These are phyloP conservation scores for Epizoanthus fatuus DNA, from an alignment of 92 coral and sea anemone species.

Conservation along the genomic window DNA sequence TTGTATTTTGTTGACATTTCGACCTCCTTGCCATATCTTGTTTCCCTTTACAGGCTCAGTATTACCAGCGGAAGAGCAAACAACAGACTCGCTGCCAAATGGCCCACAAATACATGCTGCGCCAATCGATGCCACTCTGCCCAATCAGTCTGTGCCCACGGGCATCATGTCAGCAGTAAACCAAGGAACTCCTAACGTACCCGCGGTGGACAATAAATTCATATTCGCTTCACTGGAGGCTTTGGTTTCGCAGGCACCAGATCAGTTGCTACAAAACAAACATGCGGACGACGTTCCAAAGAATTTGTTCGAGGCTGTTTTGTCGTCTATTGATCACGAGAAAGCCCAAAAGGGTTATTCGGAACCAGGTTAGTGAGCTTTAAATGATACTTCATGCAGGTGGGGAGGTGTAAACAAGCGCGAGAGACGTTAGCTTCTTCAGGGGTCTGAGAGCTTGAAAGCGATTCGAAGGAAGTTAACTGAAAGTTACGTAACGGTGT, in stretches of 20 bases:
- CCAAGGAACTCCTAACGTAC: neutral
- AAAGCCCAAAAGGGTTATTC: neutral
- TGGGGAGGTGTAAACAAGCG: too few species aligned
- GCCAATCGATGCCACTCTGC: neutral
- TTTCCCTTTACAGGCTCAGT: neutral
- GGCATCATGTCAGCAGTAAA: neutral
- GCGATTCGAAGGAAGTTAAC: too few species aligned
- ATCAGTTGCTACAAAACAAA: neutral
- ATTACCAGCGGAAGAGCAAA: neutral
- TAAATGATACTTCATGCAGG: neutral
- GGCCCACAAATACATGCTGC: neutral
- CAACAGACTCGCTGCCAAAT: neutral
- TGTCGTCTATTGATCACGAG: slow-evolving; percentile 35
- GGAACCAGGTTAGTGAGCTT: neutral
- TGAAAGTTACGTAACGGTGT: too few species aligned
- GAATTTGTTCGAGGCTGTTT: slow-evolving; percentile 37
- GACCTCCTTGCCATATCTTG: too few species aligned
- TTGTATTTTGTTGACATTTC: too few species aligned
- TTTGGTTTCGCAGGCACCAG: slow-evolving; percentile 4
- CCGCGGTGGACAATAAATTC: slow-evolving; percentile 23
- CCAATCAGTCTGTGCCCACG: neutral
- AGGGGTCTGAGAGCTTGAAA: too few species aligned
- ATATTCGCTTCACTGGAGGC: slow-evolving; percentile 21
- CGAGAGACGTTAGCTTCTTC: too few species aligned
- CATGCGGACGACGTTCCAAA: slow-evolving; percentile 17